Percentiles rank a stretch among this genome's conserved stretches.
phyloP scores from a whole-genome alignment of 2,888 invertebrate genomes.

The Vanessa cardui region DNA sequence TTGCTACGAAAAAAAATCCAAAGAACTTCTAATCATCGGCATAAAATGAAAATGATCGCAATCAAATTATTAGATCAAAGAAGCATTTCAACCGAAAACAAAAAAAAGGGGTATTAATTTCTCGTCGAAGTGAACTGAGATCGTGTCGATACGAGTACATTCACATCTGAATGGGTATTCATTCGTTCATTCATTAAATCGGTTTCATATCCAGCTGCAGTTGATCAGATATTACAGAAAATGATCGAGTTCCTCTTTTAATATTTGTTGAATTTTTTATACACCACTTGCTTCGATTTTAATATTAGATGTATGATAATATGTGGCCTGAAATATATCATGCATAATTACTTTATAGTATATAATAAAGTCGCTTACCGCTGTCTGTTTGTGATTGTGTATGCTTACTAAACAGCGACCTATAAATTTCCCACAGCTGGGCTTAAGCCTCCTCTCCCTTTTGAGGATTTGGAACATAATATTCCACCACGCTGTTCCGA shows the following conservation, averaged over 20 bases:
- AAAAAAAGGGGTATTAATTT: constrained; percentile 19
- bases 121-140: constrained; percentile 61
- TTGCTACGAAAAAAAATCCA: neutral
- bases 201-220: constrained; percentile 55
- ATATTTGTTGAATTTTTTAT: constrained; percentile 2
- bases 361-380: too few species aligned
- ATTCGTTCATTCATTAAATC: constrained; percentile 66
- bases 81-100: constrained; percentile 15
- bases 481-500: too few species aligned
- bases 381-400: too few species aligned
- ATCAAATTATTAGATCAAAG: constrained; percentile 10
- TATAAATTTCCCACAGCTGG: too few species aligned
- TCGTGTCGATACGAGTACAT: constrained; percentile 55
- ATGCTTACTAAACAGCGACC: too few species aligned
- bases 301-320: neutral
- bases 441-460: too few species aligned
- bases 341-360: too few species aligned
- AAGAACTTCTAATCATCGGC: constrained; percentile 14
- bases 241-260: constrained; percentile 20
- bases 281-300: neutral
- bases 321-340: too few species aligned
- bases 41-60: neutral
- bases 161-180: constrained; percentile 63
- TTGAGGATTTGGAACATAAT: too few species aligned
- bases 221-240: constrained; percentile 49